Conservation (phyloP, 2,888 invertebrate species). For the Pheosia tremula region DNA sequence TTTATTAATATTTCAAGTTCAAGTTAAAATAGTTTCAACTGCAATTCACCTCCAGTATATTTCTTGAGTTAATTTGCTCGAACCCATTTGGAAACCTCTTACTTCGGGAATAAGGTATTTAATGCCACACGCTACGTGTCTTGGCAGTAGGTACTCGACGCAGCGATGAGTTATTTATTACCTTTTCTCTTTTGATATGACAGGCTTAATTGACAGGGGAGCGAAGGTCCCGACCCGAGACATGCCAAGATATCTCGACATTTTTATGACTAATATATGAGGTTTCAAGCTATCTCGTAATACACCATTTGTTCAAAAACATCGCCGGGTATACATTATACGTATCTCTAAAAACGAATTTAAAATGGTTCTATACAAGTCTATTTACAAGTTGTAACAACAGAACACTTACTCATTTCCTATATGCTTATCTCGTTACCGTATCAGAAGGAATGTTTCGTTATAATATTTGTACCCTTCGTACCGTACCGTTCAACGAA, state of each 20-base stretch:
- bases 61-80: conserved; percentile 1
- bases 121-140: conserved; percentile 9
- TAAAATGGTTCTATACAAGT: no score
- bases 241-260: conserved; percentile 5
- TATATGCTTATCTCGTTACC: no score
- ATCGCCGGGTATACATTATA: no score
- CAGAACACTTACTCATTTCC: no score
- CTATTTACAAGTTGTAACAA: no score
- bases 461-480: no score
- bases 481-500: no score
- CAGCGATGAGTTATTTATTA: conserved; percentile 32
- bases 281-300: neutral
- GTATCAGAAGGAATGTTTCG: no score
- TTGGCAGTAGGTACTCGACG: conserved; percentile 6
- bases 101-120: neutral
- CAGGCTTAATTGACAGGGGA: conserved; percentile 43
- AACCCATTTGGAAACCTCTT: conserved; percentile 1
- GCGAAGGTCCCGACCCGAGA: conserved; percentile 9
- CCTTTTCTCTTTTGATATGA: conserved; percentile 24
- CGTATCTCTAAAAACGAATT: no score
- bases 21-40: neutral
- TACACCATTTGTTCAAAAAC: no score
- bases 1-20: neutral
- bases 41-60: neutral
- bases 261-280: conserved; percentile 10